Evolutionary conservation across 2,888 invertebrate species (phyloP).

Genomic region (Ennomos quercinarius): DNA sequence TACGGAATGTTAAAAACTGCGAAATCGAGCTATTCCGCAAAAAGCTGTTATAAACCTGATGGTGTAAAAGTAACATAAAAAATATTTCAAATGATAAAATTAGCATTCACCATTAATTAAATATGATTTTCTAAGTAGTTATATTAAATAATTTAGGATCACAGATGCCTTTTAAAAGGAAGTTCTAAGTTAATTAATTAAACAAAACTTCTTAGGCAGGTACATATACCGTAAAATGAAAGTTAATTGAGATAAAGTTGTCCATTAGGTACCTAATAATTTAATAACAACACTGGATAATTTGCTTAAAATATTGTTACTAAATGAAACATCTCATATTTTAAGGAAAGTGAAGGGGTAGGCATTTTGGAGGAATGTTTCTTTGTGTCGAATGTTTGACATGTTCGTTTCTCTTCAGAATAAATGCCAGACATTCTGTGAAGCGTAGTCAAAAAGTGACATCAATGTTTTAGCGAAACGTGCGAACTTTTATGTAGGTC

Average conservation of each 20-base stretch:
- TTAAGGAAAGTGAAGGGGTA: constrained; percentile 15
- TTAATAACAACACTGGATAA: constrained; percentile 13
- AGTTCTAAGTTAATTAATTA: constrained; percentile 23
- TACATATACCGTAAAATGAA: constrained; percentile 12
- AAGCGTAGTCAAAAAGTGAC: constrained; percentile 15
- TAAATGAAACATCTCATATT: constrained; percentile 7
- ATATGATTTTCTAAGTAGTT: constrained; percentile 10
- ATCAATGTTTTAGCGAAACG: constrained; percentile 2
- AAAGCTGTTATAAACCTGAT: constrained; percentile 1
- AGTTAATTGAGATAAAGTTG: constrained; percentile 16
- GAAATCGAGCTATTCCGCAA: neutral
- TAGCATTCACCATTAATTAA: constrained; percentile 9
- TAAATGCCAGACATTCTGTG: constrained; percentile 23
- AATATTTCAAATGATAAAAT: too few species aligned
- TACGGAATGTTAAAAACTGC: constrained; percentile 26
- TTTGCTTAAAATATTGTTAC: constrained; percentile 13
- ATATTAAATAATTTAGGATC: constrained; percentile 25
- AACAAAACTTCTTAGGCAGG: constrained; percentile 23
- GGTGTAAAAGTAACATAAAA: too few species aligned
- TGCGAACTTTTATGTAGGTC: neutral
- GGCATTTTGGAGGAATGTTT: constrained; percentile 10
- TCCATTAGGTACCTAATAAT: constrained; percentile 2
- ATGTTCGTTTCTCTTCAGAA: constrained; percentile 11
- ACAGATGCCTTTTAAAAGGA: constrained; percentile 24
- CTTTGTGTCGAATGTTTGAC: constrained; percentile 31